Conservation (phyloP, 2,797 vertebrate species). For the Alfaro cultratus region DNA sequence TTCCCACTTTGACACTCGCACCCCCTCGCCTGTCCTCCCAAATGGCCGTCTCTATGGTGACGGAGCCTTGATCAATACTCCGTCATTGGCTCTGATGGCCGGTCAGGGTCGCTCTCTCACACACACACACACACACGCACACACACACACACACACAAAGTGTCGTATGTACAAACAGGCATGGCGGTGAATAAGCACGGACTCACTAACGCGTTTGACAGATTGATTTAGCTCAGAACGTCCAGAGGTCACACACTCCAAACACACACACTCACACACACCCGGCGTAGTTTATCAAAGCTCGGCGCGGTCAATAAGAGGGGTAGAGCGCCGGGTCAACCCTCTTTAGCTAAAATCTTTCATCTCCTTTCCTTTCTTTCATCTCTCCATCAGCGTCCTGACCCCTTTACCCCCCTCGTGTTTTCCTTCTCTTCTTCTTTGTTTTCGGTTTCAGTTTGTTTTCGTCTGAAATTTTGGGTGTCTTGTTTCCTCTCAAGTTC, state of each 20-base stretch:
- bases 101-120: conserved; percentile 70
- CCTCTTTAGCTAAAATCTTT: conserved; percentile 70
- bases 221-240: conserved; percentile 71
- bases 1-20: conserved; percentile 70
- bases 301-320: conserved; percentile 58
- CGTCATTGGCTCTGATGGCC: conserved; percentile 79
- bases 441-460: conserved; percentile 14
- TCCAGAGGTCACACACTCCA: conserved; percentile 63
- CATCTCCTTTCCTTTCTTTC: conserved; percentile 60
- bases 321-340: conserved; percentile 59
- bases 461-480: neutral
- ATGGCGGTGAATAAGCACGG: conserved; percentile 77
- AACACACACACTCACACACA: conserved; percentile 34
- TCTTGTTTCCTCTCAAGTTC: neutral
- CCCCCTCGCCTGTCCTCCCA: conserved; percentile 67
- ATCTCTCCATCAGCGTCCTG: conserved; percentile 52
- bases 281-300: conserved; percentile 68
- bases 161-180: conserved; percentile 54
- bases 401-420: conserved; percentile 16
- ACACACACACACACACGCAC: neutral
- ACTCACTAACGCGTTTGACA: conserved; percentile 68
- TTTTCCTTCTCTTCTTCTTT: neutral
- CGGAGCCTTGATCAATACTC: conserved; percentile 78
- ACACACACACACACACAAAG: conserved; percentile 23
- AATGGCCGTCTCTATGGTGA: conserved; percentile 78